These are phyloP conservation scores for Astyanax mexicanus DNA, from an alignment of 2,797 vertebrate genomes.

Conservation along the genomic window DNA sequence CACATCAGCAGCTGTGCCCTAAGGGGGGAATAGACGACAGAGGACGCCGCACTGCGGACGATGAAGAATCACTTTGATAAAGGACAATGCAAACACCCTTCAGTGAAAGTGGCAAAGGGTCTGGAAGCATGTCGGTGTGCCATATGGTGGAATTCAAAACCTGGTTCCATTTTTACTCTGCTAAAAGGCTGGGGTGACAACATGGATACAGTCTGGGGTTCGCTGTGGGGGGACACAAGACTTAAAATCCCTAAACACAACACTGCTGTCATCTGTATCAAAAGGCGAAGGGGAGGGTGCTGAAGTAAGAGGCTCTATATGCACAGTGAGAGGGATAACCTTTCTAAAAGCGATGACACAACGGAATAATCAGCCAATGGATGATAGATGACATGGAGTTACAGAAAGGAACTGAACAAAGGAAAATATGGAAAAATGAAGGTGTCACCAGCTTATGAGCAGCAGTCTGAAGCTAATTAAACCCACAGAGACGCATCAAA, in stretches of 20 bases:
- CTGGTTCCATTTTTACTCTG: slow-evolving; percentile 27
- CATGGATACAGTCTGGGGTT: slow-evolving; percentile 37
- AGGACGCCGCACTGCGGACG: slow-evolving; percentile 46
- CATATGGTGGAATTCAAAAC: slow-evolving; percentile 61
- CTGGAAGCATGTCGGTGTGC: slow-evolving; percentile 46
- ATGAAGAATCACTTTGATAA: slow-evolving; percentile 63
- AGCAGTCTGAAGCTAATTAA: slow-evolving; percentile 41
- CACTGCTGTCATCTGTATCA: slow-evolving; percentile 3
- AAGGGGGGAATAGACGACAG: slow-evolving; percentile 41
- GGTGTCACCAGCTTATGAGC: slow-evolving; percentile 28
- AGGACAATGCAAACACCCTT: slow-evolving; percentile 59
- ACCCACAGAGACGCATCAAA: slow-evolving; percentile 32
- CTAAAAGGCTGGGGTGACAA: slow-evolving; percentile 35
- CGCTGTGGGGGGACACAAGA: slow-evolving; percentile 2
- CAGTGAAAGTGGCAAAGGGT: slow-evolving; percentile 57
- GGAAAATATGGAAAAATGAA: slow-evolving; percentile 1
- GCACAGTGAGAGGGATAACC: slow-evolving; percentile 3
- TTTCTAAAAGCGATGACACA: slow-evolving; percentile 41
- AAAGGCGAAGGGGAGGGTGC: background rate
- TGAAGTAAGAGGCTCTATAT: slow-evolving; percentile 12
- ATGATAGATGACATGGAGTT: slow-evolving; percentile 19
- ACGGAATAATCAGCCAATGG: slow-evolving; percentile 29
- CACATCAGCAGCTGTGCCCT: slow-evolving; percentile 54
- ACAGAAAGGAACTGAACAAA: slow-evolving; percentile 22
- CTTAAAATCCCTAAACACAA: background rate